A percentile compares a stretch with the other conserved stretches of the same genome.
These are phyloP conservation scores for Hybognathus amarus DNA, from an alignment of 2,797 vertebrate species.

Conservation along the genomic window DNA sequence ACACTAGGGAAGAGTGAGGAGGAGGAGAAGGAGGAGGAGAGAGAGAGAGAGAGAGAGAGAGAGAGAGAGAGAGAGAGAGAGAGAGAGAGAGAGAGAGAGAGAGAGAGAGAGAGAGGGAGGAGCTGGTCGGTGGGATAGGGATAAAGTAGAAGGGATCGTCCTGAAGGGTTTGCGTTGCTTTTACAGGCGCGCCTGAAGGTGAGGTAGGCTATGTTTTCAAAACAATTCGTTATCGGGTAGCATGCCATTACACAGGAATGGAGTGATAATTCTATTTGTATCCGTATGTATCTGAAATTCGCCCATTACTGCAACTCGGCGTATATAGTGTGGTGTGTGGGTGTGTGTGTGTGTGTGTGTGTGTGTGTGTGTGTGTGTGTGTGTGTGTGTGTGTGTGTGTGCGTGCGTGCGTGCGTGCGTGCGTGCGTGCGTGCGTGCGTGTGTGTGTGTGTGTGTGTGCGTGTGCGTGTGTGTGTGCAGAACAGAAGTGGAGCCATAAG, in stretches of 20 bases:
- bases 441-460: no score
- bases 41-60: constrained; percentile 30
- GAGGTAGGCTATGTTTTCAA: background rate
- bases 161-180: constrained; percentile 6
- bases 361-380: background rate
- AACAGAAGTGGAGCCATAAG: background rate
- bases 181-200: constrained; percentile 10
- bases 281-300: background rate
- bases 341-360: no score
- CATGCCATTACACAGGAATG: background rate
- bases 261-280: background rate
- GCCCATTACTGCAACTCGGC: background rate
- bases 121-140: constrained; percentile 39
- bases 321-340: no score
- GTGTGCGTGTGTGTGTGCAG: no score
- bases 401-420: no score
- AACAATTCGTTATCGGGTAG: background rate
- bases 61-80: constrained; percentile 29
- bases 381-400: background rate
- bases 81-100: constrained; percentile 21
- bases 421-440: no score
- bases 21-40: no score
- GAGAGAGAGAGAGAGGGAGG: no score
- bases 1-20: constrained; percentile 76
- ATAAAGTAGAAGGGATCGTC: background rate